A percentile compares a stretch with the other conserved stretches of the same genome.
These are phyloP conservation scores for Nycticryphes semicollaris DNA, from an alignment of 2,113 vertebrate genomes.

Conservation along the genomic window DNA sequence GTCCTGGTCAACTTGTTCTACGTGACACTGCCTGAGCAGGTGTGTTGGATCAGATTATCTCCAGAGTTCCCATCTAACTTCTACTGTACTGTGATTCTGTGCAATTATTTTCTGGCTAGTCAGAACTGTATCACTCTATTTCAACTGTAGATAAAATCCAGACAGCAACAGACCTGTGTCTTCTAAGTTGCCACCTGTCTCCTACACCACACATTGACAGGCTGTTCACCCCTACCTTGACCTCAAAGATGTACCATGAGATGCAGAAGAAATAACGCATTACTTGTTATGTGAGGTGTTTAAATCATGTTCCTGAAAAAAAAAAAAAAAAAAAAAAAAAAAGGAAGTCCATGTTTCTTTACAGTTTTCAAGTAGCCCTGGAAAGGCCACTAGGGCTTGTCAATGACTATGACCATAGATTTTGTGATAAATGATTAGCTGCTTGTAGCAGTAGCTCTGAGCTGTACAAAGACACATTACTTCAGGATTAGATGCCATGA, in stretches of 20 bases:
- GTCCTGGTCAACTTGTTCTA: background rate
- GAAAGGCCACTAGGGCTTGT: background rate
- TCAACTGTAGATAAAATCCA: background rate
- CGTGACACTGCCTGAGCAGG: background rate
- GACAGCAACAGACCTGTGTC: background rate
- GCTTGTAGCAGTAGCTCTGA: background rate
- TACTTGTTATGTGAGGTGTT: background rate
- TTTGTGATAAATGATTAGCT: background rate
- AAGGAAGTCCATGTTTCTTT: background rate
- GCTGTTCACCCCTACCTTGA: background rate
- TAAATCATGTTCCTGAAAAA: background rate
- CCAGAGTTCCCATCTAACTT: background rate
- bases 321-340: background rate
- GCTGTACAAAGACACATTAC: background rate
- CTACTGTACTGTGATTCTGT: background rate
- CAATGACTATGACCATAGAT: background rate
- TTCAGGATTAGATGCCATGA: background rate
- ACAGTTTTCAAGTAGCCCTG: background rate
- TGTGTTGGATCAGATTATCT: background rate
- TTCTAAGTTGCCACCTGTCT: background rate
- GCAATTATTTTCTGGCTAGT: background rate
- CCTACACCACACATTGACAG: background rate
- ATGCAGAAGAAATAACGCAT: background rate
- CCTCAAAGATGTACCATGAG: background rate
- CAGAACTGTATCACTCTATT: background rate